Percentiles rank a stretch among this genome's conserved stretches.
phyloP scores from a whole-genome alignment of 2,888 invertebrate species.

The Erynnis tages region DNA sequence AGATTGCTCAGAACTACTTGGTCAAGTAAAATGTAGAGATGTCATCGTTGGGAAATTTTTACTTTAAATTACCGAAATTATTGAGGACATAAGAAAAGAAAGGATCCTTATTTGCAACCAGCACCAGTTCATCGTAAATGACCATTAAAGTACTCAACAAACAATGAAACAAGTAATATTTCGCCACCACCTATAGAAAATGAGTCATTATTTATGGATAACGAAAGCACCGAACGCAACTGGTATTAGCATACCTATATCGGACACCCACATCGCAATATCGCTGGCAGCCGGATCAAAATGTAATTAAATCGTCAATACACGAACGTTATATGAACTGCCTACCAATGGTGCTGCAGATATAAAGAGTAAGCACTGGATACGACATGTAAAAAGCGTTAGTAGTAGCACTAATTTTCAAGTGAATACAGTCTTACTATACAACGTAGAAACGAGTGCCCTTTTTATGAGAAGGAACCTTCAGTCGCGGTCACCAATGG shows the following conservation, averaged over 20 bases:
- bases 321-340: slow-evolving; percentile 72
- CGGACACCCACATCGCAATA: slow-evolving; percentile 78
- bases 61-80: too few relatives aligned
- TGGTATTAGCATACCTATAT: slow-evolving; percentile 68
- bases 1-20: too few relatives aligned
- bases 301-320: slow-evolving; percentile 79
- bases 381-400: too few relatives aligned
- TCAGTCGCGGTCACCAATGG: too few relatives aligned
- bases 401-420: too few relatives aligned
- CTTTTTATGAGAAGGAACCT: too few relatives aligned
- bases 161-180: slow-evolving; percentile 14
- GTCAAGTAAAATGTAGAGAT: too few relatives aligned
- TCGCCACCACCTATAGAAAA: slow-evolving; percentile 20
- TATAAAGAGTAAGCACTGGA: slow-evolving; percentile 42
- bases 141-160: slow-evolving; percentile 6
- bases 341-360: slow-evolving; percentile 55
- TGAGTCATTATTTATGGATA: slow-evolving; percentile 45
- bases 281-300: slow-evolving; percentile 70
- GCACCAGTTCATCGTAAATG: neutral
- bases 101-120: too few relatives aligned
- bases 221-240: slow-evolving; percentile 52
- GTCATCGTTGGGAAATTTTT: too few relatives aligned
- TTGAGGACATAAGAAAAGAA: too few relatives aligned
- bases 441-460: too few relatives aligned
- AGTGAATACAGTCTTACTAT: too few relatives aligned